These are phyloP conservation scores for Drosophila lowei DNA, from an alignment of 1,140 invertebrate genomes.

Conservation along the genomic window DNA sequence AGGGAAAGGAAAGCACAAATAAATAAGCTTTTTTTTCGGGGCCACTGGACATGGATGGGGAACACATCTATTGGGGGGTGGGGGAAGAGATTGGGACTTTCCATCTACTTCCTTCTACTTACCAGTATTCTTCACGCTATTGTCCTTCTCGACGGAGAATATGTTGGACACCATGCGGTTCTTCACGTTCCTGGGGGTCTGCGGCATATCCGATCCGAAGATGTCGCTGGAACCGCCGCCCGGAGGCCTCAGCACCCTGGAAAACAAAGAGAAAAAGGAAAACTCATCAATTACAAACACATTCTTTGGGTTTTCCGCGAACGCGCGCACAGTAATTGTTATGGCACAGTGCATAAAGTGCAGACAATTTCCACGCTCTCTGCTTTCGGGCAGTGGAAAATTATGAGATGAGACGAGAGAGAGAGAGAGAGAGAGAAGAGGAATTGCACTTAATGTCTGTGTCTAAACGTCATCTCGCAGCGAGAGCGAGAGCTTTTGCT, in stretches of 20 bases:
- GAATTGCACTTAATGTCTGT: conserved; percentile 60
- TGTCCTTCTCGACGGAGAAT: conserved; percentile 77
- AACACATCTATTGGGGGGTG: background rate
- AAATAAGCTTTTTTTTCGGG: conserved; percentile 7
- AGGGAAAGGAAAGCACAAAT: conserved; percentile 4
- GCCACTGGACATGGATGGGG: conserved; percentile 2
- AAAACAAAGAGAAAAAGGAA: conserved; percentile 42
- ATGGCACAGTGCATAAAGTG: conserved; percentile 50
- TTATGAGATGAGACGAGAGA: background rate
- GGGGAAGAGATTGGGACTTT: background rate
- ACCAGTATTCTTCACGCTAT: conserved; percentile 78
- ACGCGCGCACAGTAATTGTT: conserved; percentile 34
- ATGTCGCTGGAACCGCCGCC: conserved; percentile 85
- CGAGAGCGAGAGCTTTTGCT: background rate
- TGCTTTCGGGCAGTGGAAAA: conserved; percentile 2
- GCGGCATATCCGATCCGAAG: conserved; percentile 82
- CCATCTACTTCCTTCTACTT: conserved; percentile 19
- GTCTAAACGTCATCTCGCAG: conserved; percentile 44
- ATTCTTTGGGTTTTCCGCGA: conserved; percentile 8
- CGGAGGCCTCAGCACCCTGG: conserved; percentile 85
- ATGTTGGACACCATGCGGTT: conserved; percentile 83
- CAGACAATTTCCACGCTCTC: conserved; percentile 53
- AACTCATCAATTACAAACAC: conserved; percentile 39
- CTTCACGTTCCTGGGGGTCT: conserved; percentile 78
- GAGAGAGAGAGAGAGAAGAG: conserved; percentile 7